Percentiles rank a stretch among this genome's conserved stretches.
Evolutionary conservation across 2,113 vertebrate genomes (phyloP).

Genomic region (Salvelinus sp.): DNA sequence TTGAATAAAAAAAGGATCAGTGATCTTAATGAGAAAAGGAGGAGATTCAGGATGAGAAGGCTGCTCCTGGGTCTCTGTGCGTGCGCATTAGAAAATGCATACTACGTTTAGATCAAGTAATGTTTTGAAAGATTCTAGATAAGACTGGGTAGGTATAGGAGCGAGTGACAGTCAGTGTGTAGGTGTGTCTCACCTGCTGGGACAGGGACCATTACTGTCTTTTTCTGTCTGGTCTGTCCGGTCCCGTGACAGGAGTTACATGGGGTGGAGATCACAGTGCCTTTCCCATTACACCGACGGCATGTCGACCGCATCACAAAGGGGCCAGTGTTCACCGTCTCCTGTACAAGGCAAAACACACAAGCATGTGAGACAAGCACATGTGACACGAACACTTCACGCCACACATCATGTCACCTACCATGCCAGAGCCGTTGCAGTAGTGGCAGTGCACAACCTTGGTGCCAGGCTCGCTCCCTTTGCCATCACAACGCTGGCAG

Average conservation of each 20-base stretch:
- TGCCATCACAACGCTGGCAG: conserved; percentile 87
- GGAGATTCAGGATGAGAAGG: neutral
- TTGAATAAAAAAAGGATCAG: too few species aligned
- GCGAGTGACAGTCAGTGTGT: neutral
- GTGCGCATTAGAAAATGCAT: too few species aligned
- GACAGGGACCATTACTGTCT: conserved; percentile 88
- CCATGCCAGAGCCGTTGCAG: conserved; percentile 93
- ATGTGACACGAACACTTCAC: neutral
- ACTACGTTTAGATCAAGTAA: too few species aligned
- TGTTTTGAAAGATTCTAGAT: neutral
- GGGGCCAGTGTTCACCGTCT: conserved; percentile 93
- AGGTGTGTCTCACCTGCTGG: conserved; percentile 83
- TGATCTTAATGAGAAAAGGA: conserved; percentile 8
- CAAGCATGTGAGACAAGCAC: neutral
- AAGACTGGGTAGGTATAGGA: neutral
- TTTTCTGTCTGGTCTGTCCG: conserved; percentile 92
- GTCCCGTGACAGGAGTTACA: conserved; percentile 83
- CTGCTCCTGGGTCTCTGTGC: too few species aligned
- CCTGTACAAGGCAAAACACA: conserved; percentile 65
- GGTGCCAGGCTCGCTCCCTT: conserved; percentile 89
- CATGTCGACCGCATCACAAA: conserved; percentile 98
- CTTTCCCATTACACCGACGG: conserved; percentile 86
- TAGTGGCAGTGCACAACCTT: conserved; percentile 87
- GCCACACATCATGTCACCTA: conserved; percentile 58
- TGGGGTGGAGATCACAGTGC: conserved; percentile 81